Base-by-base conservation (phyloP, 1,140 invertebrate species). In the Drosophila pseudoobscura region DNA sequence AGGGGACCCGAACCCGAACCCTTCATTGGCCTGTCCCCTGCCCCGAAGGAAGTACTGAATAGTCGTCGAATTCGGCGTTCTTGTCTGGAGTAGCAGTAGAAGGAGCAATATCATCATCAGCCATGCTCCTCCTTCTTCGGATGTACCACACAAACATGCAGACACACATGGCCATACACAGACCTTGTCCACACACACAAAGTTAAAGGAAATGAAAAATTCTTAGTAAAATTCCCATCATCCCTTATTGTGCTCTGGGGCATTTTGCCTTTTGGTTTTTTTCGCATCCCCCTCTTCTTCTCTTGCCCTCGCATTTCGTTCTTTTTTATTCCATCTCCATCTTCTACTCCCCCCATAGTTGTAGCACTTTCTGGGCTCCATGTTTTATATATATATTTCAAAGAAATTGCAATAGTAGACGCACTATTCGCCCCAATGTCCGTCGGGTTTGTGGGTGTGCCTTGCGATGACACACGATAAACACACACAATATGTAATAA, bases 181-280 rank as follows among this genome's bases (percentile, higher is more conserved):
- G 24, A 5, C 24, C 24, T 5, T 5, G 24, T 5, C 24, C 47
- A 57, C 59, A 74, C 54, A 35, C 51, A 55, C 66, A 62, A 61
- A 63, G 83, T 70, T 70, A 76, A 84, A 88, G 83, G 83, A 88
- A 88, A 88, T 88, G 83, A 88, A 88, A 88, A 88, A 88, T 88
- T 88, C 83, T 83, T 88, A 83, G 75, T 65, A 59, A 88, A 88
- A 88, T 88, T 88, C 83, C 83, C 83, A 88, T 88, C 83, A 88
- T 88, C 83, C 83, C 83, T 88, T 88, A 88, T 88, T 76, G 83
- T 71, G 78, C 83, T 88, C 83, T 65, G 50, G 83, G 83, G 83
- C 71, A 88, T 88, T 88, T 73, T 46, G 61, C 68, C 56, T 68
- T 44, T 49, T 46, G 31, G 61, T 55, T 66, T 50, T 59, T 22